Evolutionary conservation across 2,797 vertebrate species (phyloP), one percentile per base, ranked within the genome.

Genomic region (Ambastaia sidthimunki): DNA sequence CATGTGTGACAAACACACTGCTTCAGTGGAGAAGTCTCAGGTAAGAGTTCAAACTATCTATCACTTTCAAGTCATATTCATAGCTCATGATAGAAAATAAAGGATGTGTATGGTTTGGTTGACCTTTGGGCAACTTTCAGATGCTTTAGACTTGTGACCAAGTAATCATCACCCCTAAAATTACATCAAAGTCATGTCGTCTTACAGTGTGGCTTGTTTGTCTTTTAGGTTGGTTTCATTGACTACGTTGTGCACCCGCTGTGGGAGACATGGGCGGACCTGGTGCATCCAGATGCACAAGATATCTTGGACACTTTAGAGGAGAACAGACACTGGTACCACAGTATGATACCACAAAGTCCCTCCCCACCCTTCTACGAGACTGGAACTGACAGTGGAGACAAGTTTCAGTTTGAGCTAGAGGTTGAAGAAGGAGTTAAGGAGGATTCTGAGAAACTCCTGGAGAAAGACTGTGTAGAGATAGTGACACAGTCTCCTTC

Each of bases 251-350:
- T 97, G 41, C 97, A 99, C 65, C 98, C 98, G 0, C 93, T 99
- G 71, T 99, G 98, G 98, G 98, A 99, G 92, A 98, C 98, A 0
- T 99, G 98, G 98, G 97, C 96, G 0, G 98, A 99, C 87, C 93
- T 99, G 87, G 98, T 99, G 52, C 97, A 99, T 89, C 98, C 97
- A 0, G 98, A 99, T 0, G 97, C 98, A 74, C 98, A 99, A 89
- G 98, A 99, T 90, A 98, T 99, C 89, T 93, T 99, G 86, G 98
- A 99, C 87, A 98, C 94, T 0, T 92, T 99, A 83, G 98, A 99
- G 90, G 96, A 98, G 89, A 99, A 99, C 91, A 94, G 98, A 89
- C 98, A 98, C 95, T 99, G 98, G 97, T 99, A 99, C 92, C 97
- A 99, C 91, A 97, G 97, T 90, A 99, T 98, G 96, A 97, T 99